A percentile compares a stretch with the other conserved stretches of the same genome.
Conservation (phyloP, 2,113 vertebrate species). For the Plestiodon gilberti region DNA sequence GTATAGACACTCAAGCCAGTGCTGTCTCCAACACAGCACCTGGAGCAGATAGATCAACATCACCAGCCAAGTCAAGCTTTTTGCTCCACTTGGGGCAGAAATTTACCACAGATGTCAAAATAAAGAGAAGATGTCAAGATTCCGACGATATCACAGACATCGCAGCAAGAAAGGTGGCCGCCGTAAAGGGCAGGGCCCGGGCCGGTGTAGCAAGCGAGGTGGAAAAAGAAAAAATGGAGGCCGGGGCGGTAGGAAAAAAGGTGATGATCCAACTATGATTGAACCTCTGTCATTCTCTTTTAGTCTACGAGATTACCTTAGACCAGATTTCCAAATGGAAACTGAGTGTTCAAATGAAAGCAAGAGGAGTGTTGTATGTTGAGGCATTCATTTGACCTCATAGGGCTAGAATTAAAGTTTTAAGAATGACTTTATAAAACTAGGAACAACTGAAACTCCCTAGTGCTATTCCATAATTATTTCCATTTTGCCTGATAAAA, state of each 20-base stretch:
- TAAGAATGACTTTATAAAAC: neutral
- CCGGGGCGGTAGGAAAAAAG: neutral
- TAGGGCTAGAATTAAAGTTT: neutral
- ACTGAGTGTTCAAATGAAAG: neutral
- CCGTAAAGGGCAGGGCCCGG: accelerated
- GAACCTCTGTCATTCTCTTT: neutral
- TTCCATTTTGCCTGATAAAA: neutral
- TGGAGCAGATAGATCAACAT: neutral
- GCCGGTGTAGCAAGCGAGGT: neutral
- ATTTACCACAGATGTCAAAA: neutral
- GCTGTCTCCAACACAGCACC: neutral
- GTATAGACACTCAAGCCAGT: neutral
- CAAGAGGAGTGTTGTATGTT: neutral
- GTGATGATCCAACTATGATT: neutral
- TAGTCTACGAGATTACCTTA: neutral
- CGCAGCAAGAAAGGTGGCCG: accelerated
- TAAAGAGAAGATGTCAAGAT: conserved; percentile 14
- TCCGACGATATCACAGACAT: neutral
- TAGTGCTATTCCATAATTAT: neutral
- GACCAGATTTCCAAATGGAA: neutral
- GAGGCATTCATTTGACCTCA: neutral
- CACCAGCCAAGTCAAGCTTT: neutral
- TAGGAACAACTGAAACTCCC: neutral
- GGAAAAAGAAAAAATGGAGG: neutral
- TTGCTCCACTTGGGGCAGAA: neutral